A percentile compares a stretch with the other conserved stretches of the same genome.
Evolutionary conservation across 2,888 invertebrate genomes (phyloP).

Genomic region (Agrochola lychnidis): DNA sequence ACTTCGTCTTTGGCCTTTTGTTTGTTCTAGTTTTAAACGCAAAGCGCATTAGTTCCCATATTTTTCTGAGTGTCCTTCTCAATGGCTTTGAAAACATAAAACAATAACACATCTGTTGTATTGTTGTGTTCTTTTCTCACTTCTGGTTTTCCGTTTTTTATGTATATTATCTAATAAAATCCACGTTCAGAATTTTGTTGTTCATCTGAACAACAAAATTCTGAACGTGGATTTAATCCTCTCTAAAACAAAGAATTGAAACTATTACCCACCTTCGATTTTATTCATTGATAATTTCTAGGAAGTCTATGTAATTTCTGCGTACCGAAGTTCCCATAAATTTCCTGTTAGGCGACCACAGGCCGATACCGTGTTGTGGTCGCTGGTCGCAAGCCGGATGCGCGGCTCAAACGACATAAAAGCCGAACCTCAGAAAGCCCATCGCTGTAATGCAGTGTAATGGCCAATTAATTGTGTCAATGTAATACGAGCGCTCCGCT

Average conservation of each 20-base stretch:
- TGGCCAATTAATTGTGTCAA: slow-evolving; percentile 63
- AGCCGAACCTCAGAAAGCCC: slow-evolving; percentile 54
- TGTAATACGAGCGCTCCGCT: slow-evolving; percentile 52
- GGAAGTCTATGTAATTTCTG: slow-evolving; percentile 22
- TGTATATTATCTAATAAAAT: no score
- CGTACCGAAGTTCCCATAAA: slow-evolving; percentile 54
- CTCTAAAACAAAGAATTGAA: background rate
- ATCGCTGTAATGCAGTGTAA: slow-evolving; percentile 56
- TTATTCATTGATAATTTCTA: slow-evolving; percentile 22
- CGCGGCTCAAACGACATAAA: slow-evolving; percentile 46
- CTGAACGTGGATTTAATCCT: background rate
- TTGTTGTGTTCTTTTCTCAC: background rate
- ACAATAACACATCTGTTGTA: background rate
- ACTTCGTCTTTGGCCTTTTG: slow-evolving; percentile 41
- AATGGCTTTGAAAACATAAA: slow-evolving; percentile 29
- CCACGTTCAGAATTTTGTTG: no score
- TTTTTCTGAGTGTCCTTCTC: slow-evolving; percentile 33
- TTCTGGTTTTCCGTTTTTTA: background rate
- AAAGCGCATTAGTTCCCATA: slow-evolving; percentile 29
- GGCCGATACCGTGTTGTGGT: slow-evolving; percentile 58
- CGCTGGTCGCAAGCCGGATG: slow-evolving; percentile 57
- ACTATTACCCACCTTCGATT: background rate
- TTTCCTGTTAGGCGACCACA: slow-evolving; percentile 63
- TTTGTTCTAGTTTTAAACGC: slow-evolving; percentile 37
- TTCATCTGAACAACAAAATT: background rate